Evolutionary conservation across 2,113 vertebrate genomes (phyloP).

Genomic region (Chaenocephalus aceratus): DNA sequence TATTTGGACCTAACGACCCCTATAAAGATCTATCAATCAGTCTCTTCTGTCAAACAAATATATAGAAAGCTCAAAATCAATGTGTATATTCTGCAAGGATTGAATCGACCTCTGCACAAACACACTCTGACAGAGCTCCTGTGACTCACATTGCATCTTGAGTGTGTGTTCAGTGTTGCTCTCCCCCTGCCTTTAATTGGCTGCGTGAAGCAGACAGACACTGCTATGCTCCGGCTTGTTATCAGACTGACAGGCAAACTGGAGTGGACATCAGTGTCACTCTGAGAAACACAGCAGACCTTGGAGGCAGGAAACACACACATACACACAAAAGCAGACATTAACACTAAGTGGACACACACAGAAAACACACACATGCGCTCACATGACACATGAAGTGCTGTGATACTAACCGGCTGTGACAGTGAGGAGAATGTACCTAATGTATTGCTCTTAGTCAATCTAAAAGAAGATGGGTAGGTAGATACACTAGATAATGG

Average conservation of each 20-base stretch:
- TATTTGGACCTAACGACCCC: not conserved
- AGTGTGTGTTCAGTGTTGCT: not conserved
- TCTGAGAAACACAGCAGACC: slow-evolving; percentile 39
- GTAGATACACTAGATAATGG: slow-evolving; percentile 41
- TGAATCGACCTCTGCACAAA: not conserved
- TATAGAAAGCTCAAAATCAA: not conserved
- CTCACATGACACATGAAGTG: not conserved
- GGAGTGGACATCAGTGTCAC: slow-evolving; percentile 58
- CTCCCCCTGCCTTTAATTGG: slow-evolving; percentile 62
- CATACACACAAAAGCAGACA: slow-evolving; percentile 6
- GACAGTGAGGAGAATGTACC: slow-evolving; percentile 37
- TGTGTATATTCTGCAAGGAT: slow-evolving; percentile 8
- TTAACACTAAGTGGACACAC: slow-evolving; percentile 8
- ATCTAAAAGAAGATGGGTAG: slow-evolving; percentile 21
- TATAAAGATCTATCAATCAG: not conserved
- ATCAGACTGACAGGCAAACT: slow-evolving; percentile 62
- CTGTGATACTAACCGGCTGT: slow-evolving; percentile 30
- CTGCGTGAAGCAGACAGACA: slow-evolving; percentile 44
- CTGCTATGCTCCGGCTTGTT: slow-evolving; percentile 45
- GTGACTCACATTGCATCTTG: slow-evolving; percentile 9
- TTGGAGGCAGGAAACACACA: slow-evolving; percentile 18
- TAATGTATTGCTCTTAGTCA: slow-evolving; percentile 45
- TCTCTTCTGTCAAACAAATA: not conserved
- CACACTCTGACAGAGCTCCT: slow-evolving; percentile 6
- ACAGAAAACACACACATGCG: not conserved